These are phyloP conservation scores for Drosophila meridionalis DNA, from an alignment of 2,888 invertebrate genomes.

Conservation along the genomic window DNA sequence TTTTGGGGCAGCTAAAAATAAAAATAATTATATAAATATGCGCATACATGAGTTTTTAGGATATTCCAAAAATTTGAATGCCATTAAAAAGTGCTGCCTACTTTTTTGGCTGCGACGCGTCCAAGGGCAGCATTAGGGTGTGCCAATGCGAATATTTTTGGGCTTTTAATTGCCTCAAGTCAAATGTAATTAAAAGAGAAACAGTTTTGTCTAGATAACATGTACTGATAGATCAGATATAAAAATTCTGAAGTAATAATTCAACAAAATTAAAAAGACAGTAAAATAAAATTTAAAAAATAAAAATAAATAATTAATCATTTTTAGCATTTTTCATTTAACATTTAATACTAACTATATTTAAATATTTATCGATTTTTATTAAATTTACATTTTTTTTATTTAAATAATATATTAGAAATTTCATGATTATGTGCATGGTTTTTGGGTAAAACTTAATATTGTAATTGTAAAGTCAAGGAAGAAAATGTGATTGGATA, in stretches of 20 bases:
- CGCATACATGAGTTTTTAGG: slow-evolving; percentile 16
- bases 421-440: neutral
- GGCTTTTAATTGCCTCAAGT: too few relatives aligned
- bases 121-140: slow-evolving; percentile 1
- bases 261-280: too few relatives aligned
- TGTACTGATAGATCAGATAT: too few relatives aligned
- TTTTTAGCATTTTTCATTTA: neutral
- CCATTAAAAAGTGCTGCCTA: slow-evolving; percentile 58
- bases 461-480: neutral
- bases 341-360: neutral
- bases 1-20: slow-evolving; percentile 18
- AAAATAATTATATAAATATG: slow-evolving; percentile 38
- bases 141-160: neutral
- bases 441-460: neutral
- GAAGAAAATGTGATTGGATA: neutral
- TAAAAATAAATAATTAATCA: too few relatives aligned
- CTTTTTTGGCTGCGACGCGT: slow-evolving; percentile 37
- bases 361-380: neutral
- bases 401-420: neutral
- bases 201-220: neutral
- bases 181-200: neutral
- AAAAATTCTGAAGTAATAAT: too few relatives aligned
- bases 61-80: slow-evolving; percentile 43
- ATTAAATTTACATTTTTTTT: neutral
- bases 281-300: too few relatives aligned